Conservation (phyloP, 2,797 vertebrate species). For the Betta splendens region DNA sequence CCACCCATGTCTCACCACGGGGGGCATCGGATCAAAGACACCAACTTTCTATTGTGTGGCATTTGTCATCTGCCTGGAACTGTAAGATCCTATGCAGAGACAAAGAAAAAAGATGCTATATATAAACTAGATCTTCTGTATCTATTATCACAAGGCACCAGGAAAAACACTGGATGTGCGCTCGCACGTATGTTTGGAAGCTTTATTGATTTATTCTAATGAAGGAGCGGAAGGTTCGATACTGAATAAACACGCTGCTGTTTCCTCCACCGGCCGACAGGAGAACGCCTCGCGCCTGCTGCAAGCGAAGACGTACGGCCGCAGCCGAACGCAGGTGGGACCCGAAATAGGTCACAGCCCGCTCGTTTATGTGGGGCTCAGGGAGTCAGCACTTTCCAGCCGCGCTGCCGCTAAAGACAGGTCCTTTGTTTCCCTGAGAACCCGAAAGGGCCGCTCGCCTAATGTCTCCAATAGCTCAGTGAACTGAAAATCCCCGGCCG, state of each 20-base stretch:
- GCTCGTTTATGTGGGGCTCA: slow-evolving; percentile 1
- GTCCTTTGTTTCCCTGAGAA: too few species aligned
- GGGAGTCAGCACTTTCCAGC: slow-evolving; percentile 33
- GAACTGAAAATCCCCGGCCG: too few species aligned
- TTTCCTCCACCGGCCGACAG: too few species aligned
- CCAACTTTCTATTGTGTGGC: slow-evolving; percentile 1
- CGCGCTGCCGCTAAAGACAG: too few species aligned
- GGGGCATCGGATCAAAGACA: slow-evolving; percentile 12
- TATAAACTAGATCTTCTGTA: slow-evolving; percentile 32
- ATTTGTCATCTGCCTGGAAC: slow-evolving; percentile 25
- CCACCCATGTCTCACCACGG: slow-evolving; percentile 24
- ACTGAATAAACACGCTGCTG: slow-evolving; percentile 36
- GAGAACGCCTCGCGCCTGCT: too few species aligned
- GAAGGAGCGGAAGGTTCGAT: slow-evolving; percentile 31
- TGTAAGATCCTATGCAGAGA: not conserved
- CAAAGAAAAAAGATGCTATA: slow-evolving; percentile 12
- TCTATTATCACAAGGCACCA: slow-evolving; percentile 28
- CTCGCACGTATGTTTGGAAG: slow-evolving; percentile 5
- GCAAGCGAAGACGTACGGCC: too few species aligned
- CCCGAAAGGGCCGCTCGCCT: too few species aligned
- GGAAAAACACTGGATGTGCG: slow-evolving; percentile 16
- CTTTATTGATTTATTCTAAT: slow-evolving; percentile 57
- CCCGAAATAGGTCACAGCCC: slow-evolving; percentile 51
- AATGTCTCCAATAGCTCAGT: too few species aligned
- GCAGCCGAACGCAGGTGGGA: slow-evolving; percentile 26